Conservation (phyloP, 1,140 invertebrate genomes). For the Trachymyrmex septentrionalis region DNA sequence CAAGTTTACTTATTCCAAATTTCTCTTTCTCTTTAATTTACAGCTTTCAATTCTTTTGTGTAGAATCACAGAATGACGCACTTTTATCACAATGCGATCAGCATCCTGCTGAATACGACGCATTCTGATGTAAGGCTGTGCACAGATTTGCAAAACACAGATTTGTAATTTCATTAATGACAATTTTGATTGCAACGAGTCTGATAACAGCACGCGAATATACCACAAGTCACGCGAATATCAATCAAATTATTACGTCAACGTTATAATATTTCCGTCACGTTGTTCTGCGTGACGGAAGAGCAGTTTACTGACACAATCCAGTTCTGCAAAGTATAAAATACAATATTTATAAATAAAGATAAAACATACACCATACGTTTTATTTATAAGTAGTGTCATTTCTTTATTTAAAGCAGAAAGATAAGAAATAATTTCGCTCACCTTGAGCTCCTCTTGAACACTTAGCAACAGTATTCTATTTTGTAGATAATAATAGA, state of each 20-base stretch:
- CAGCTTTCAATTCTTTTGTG: background rate
- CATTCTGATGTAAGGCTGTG: conserved; percentile 1
- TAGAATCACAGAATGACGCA: background rate
- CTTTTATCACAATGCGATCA: background rate
- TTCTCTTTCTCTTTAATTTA: background rate
- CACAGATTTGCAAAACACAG: conserved; percentile 35
- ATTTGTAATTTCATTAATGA: conserved; percentile 24
- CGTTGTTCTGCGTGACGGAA: conserved; percentile 35
- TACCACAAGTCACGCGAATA: conserved; percentile 45
- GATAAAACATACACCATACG: background rate
- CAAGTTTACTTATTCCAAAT: background rate
- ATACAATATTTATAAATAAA: background rate
- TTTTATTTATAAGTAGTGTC: background rate
- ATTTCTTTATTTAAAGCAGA: background rate
- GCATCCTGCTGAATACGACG: background rate
- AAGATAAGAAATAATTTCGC: background rate
- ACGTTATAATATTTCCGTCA: no score
- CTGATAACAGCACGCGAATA: conserved; percentile 24
- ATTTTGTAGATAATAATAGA: no score
- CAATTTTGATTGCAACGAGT: conserved; percentile 44
- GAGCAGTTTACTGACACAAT: conserved; percentile 23
- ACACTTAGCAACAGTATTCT: no score
- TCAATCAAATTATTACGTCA: conserved; percentile 54
- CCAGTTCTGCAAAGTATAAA: background rate
- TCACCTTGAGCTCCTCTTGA: no score